Conservation (phyloP, 2,113 vertebrate species). For the Seriola rivoliana region DNA sequence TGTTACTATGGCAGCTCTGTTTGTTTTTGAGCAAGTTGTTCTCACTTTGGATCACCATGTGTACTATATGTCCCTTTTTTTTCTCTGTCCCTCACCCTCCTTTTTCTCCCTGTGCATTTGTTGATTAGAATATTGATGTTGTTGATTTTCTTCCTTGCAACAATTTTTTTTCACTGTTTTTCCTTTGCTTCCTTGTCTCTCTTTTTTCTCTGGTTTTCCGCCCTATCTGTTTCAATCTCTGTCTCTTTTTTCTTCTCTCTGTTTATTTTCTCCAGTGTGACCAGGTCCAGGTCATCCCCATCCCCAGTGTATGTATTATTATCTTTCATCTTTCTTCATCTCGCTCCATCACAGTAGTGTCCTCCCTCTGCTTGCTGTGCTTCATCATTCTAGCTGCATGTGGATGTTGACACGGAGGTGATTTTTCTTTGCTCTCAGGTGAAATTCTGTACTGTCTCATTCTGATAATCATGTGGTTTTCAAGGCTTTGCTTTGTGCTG, state of each 20-base stretch:
- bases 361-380: constrained; percentile 55
- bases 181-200: constrained; percentile 57
- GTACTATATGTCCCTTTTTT: constrained; percentile 55
- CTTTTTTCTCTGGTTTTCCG: constrained; percentile 55
- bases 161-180: constrained; percentile 73
- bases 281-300: constrained; percentile 94
- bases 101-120: constrained; percentile 70
- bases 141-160: constrained; percentile 58
- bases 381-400: constrained; percentile 60
- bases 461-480: constrained; percentile 10
- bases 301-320: constrained; percentile 94
- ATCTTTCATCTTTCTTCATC: constrained; percentile 51
- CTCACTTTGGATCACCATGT: constrained; percentile 51
- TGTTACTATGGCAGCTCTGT: constrained; percentile 80
- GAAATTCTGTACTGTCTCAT: background rate
- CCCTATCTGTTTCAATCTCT: constrained; percentile 73
- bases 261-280: constrained; percentile 88
- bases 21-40: constrained; percentile 67
- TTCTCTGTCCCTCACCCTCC: constrained; percentile 51
- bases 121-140: constrained; percentile 65
- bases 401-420: constrained; percentile 52
- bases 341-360: constrained; percentile 38
- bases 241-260: constrained; percentile 75
- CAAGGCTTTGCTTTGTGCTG: constrained; percentile 5
- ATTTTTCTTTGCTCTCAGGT: constrained; percentile 42